Percentiles rank a stretch among this genome's conserved stretches.
phyloP scores from a whole-genome alignment of 2,113 vertebrate genomes.

The Cryptomyrus ogoouensis region DNA sequence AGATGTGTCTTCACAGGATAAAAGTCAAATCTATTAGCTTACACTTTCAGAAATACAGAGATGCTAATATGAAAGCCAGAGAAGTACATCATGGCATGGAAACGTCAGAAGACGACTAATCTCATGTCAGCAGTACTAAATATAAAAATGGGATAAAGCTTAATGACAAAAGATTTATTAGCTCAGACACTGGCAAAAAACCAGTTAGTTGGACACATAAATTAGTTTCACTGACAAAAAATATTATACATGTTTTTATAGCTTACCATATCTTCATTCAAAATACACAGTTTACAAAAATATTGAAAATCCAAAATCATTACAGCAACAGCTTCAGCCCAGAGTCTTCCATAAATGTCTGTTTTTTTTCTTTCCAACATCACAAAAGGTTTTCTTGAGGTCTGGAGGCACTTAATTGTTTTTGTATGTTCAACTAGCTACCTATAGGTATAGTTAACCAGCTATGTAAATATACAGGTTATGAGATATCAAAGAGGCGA shows the following conservation, averaged over 20 bases:
- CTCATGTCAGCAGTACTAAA: background rate
- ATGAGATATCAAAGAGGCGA: background rate
- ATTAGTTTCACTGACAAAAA: background rate
- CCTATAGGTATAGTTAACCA: background rate
- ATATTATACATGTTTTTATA: background rate
- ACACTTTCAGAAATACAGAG: background rate
- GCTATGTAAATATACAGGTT: background rate
- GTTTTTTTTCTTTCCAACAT: background rate
- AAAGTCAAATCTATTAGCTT: background rate
- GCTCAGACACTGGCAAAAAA: background rate
- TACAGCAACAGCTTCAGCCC: background rate
- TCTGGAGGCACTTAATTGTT: slow-evolving; percentile 14
- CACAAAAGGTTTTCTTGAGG: background rate
- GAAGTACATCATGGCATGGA: background rate
- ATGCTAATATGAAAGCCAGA: background rate
- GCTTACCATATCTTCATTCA: background rate
- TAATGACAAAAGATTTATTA: background rate
- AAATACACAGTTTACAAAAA: background rate
- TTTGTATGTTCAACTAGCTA: background rate
- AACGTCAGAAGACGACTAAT: background rate
- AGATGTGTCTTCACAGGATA: background rate
- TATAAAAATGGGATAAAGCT: background rate
- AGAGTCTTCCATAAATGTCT: background rate
- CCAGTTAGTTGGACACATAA: background rate
- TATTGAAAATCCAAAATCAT: background rate